Evolutionary conservation across 2,113 vertebrate species (phyloP), one percentile per base, ranked within the genome.

Genomic region (Seriola rivoliana): DNA sequence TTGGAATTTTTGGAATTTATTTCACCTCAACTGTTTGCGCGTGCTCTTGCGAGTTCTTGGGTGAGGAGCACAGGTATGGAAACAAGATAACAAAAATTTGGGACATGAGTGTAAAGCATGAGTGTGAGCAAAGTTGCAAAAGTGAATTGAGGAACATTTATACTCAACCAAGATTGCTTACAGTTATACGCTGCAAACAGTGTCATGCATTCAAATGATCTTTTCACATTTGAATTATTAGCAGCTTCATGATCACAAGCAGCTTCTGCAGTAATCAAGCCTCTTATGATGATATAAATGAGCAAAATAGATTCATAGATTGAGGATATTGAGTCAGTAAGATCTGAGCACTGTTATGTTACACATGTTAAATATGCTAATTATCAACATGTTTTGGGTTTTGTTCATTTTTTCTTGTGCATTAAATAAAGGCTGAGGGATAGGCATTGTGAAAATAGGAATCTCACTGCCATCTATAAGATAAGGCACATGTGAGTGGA

Each of bases 1-100:
- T 67, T 75, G 5, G 9, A 54, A 72, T 67, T 64, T 17, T 67
- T 75, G 5, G 9, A 54, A 72, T 67, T 64, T 17, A 75, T 57
- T 75, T 62, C 44, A 64, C 21, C 46, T 75, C 19, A 42, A 10
- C 52, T 46, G 42, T 71, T 58, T 13, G 42, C 42, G 44, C 17
- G 32, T 36, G 14, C 36, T 42, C 8, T 25, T 3, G 3, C 57
- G 38, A 50, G 44, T 58, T 58, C n/a, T 19, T 55, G 0, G 0
- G 42, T 70, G 3, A 70, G n/a, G 16, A 29, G 21, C 10, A 40
- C 17, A 34, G 3, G 23, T 78, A 42, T 14, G 42, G 50, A 58
- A 50, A 48, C 52, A 66, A 72, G 52, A 23, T 10, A 23, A 23
- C 9, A 8, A 54, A 54, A n/a, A 55, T 55, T 55, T 10, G 3